Evolutionary conservation across 2,888 invertebrate genomes (phyloP).

Genomic region (Cosmorhoe ocellata): DNA sequence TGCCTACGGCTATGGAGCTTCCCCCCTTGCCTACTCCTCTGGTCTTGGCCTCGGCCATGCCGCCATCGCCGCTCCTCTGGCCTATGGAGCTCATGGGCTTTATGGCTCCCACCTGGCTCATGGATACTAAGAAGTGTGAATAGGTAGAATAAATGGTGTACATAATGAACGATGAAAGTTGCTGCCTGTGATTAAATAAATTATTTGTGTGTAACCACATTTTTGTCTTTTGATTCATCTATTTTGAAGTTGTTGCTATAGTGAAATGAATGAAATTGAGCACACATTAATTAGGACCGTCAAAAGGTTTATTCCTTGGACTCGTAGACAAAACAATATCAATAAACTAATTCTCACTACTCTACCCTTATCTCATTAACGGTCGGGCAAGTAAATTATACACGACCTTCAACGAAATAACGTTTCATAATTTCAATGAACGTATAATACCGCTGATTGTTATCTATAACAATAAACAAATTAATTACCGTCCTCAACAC

Average conservation of each 20-base stretch:
- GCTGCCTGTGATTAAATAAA: conserved; percentile 40
- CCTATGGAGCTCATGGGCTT: conserved; percentile 47
- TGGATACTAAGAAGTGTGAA: conserved; percentile 43
- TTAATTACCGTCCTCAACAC: conserved; percentile 7
- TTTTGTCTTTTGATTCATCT: conserved; percentile 2
- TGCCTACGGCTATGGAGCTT: conserved; percentile 21
- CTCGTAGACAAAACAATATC: conserved; percentile 6
- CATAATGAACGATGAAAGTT: conserved; percentile 39
- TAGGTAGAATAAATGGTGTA: conserved; percentile 31
- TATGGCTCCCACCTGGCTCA: conserved; percentile 40
- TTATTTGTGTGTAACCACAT: conserved; percentile 23
- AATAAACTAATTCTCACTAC: conserved; percentile 28
- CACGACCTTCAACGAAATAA: conserved; percentile 16
- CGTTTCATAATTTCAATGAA: conserved; percentile 31
- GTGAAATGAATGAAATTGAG: no score
- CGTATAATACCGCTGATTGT: conserved; percentile 22
- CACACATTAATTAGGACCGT: no score
- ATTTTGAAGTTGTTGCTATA: neutral
- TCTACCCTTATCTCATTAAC: conserved; percentile 10
- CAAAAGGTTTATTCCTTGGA: neutral
- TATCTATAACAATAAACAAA: conserved; percentile 23
- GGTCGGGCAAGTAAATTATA: conserved; percentile 14
- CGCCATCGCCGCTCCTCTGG: conserved; percentile 39
- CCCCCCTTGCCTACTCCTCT: conserved; percentile 38
- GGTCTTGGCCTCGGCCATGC: conserved; percentile 41